These are phyloP conservation scores for Biston betularia DNA, from an alignment of 2,888 invertebrate genomes.

Conservation along the genomic window DNA sequence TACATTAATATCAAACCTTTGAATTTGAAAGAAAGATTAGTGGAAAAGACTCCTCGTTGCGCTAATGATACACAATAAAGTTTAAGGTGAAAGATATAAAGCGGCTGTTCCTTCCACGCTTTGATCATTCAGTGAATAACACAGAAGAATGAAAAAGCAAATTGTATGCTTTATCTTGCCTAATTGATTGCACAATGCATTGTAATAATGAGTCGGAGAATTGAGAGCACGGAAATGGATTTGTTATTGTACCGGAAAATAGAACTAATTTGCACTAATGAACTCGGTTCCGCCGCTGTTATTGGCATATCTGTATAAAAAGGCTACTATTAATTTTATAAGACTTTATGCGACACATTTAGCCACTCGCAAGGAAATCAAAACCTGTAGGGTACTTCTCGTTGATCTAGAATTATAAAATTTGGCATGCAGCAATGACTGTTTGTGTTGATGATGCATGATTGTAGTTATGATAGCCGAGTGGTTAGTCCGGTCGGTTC, in stretches of 20 bases:
- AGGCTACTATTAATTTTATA: constrained; percentile 24
- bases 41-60: neutral
- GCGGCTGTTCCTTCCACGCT: neutral
- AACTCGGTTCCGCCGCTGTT: constrained; percentile 37
- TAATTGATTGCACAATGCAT: constrained; percentile 33
- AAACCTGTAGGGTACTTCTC: neutral
- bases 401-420: too few relatives aligned
- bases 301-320: constrained; percentile 41
- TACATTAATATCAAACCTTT: neutral
- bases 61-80: neutral
- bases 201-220: constrained; percentile 35
- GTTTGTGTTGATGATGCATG: too few relatives aligned
- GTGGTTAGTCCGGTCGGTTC: too few relatives aligned
- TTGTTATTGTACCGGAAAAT: constrained; percentile 40
- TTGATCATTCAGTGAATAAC: constrained; percentile 8
- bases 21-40: neutral
- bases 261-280: constrained; percentile 38
- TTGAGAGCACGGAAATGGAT: constrained; percentile 29
- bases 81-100: neutral
- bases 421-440: too few relatives aligned
- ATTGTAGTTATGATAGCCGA: too few relatives aligned
- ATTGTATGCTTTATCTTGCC: constrained; percentile 29
- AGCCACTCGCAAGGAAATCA: too few relatives aligned
- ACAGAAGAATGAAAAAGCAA: constrained; percentile 15
- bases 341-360: too few relatives aligned